Evolutionary conservation across 2,888 invertebrate species (phyloP).

Genomic region (Synergus itoensis): DNA sequence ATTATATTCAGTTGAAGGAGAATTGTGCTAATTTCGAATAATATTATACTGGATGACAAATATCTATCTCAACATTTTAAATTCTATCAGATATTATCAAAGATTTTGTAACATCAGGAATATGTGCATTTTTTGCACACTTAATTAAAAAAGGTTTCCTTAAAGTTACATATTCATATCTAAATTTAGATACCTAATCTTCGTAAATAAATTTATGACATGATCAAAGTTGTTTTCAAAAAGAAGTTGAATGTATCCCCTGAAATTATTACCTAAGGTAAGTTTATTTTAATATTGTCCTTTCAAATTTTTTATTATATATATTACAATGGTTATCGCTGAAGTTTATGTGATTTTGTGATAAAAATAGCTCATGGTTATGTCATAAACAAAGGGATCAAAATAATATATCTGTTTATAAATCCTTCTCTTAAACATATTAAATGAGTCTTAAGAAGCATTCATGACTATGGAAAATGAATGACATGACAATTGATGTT

Average conservation of each 20-base stretch:
- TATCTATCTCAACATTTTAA: not conserved
- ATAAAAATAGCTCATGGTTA: not conserved
- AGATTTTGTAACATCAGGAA: not conserved
- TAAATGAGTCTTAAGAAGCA: not conserved
- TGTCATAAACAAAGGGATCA: too few relatives aligned
- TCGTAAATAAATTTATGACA: too few relatives aligned
- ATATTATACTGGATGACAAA: not conserved
- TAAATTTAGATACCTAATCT: too few relatives aligned
- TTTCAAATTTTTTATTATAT: not conserved
- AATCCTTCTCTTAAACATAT: not conserved
- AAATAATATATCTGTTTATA: too few relatives aligned
- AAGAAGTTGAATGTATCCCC: not conserved
- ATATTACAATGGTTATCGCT: too few relatives aligned
- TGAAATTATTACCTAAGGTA: not conserved
- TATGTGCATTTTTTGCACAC: too few relatives aligned
- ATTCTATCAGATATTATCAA: not conserved
- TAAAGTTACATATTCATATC: too few relatives aligned
- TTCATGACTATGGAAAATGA: not conserved
- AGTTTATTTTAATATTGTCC: not conserved
- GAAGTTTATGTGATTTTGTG: too few relatives aligned
- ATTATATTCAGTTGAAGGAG: not conserved
- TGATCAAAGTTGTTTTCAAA: not conserved
- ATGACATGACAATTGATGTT: constrained; percentile 12
- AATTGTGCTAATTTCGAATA: not conserved
- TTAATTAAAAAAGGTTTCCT: too few relatives aligned